Conservation (phyloP, 2,888 invertebrate genomes). For the Drosophila siamana region DNA sequence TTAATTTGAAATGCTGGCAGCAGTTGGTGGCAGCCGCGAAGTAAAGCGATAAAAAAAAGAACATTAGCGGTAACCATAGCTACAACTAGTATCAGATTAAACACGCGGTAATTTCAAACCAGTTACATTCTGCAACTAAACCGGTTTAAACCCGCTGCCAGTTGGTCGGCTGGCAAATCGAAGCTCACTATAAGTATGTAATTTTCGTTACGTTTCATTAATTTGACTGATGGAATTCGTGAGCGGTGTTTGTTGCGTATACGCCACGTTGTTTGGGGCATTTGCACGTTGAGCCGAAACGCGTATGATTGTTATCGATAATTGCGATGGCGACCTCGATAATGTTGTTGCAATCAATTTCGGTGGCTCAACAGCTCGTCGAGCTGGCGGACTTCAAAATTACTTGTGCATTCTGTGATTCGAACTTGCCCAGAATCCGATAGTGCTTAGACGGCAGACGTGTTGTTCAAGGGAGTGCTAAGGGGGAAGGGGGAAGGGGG, state of each 20-base stretch:
- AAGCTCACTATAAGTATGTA: neutral
- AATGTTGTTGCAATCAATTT: neutral
- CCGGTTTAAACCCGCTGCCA: neutral
- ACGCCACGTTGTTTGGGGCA: neutral
- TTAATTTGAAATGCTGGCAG: too few species aligned
- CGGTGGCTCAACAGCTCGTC: constrained; percentile 23
- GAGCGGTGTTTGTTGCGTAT: neutral
- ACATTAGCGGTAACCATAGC: too few species aligned
- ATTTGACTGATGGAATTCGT: neutral
- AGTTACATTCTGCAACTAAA: neutral
- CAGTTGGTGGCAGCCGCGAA: too few species aligned
- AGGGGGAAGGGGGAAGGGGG: neutral
- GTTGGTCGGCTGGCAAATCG: neutral
- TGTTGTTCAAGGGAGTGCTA: neutral
- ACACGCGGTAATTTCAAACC: too few species aligned
- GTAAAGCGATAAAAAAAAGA: too few species aligned
- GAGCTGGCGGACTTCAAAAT: constrained; percentile 19
- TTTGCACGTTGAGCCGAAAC: neutral
- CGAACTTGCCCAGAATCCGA: constrained; percentile 25
- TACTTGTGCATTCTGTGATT: constrained; percentile 34
- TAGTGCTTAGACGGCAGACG: constrained; percentile 36
- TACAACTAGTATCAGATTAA: neutral
- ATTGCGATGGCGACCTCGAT: neutral
- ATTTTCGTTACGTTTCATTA: constrained; percentile 1
- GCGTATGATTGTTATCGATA: constrained; percentile 1